A percentile compares a stretch with the other conserved stretches of the same genome.
Evolutionary conservation across 2,888 invertebrate species (phyloP).

Genomic region (Ennomos erosarius): DNA sequence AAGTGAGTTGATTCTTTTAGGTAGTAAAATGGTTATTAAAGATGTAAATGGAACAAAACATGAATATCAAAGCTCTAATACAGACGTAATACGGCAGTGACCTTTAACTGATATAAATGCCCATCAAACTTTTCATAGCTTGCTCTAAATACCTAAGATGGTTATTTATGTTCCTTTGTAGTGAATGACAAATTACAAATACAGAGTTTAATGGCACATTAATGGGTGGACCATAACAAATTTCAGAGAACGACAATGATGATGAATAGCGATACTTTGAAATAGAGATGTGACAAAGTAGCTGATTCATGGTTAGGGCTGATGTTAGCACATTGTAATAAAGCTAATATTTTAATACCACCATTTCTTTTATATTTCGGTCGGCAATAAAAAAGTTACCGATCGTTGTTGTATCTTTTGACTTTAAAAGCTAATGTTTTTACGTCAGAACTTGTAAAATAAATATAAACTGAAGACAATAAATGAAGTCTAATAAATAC

Average conservation of each 20-base stretch:
- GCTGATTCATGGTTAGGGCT: constrained; percentile 29
- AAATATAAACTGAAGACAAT: too few species aligned
- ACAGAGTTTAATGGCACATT: constrained; percentile 49
- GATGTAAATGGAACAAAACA: constrained; percentile 23
- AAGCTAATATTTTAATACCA: background rate
- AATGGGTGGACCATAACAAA: constrained; percentile 58
- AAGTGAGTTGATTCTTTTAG: background rate
- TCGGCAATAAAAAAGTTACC: constrained; percentile 2
- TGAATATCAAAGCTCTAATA: constrained; percentile 21
- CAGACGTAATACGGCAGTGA: constrained; percentile 23
- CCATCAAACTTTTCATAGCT: constrained; percentile 32
- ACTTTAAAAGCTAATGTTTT: too few species aligned
- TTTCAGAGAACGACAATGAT: constrained; percentile 69
- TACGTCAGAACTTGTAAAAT: too few species aligned
- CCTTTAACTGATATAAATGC: constrained; percentile 26
- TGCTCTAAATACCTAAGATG: constrained; percentile 31
- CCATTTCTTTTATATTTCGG: background rate
- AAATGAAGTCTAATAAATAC: constrained; percentile 3
- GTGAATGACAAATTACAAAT: constrained; percentile 42
- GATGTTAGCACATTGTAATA: constrained; percentile 13
- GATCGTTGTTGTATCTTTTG: too few species aligned
- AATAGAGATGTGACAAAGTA: constrained; percentile 65
- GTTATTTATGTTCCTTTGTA: constrained; percentile 33
- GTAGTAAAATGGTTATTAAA: constrained; percentile 3
- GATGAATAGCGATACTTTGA: constrained; percentile 66